Percentiles rank a stretch among this genome's conserved stretches.
These are phyloP conservation scores for Mechanitis mazaeus DNA, from an alignment of 2,888 invertebrate genomes.

Conservation along the genomic window DNA sequence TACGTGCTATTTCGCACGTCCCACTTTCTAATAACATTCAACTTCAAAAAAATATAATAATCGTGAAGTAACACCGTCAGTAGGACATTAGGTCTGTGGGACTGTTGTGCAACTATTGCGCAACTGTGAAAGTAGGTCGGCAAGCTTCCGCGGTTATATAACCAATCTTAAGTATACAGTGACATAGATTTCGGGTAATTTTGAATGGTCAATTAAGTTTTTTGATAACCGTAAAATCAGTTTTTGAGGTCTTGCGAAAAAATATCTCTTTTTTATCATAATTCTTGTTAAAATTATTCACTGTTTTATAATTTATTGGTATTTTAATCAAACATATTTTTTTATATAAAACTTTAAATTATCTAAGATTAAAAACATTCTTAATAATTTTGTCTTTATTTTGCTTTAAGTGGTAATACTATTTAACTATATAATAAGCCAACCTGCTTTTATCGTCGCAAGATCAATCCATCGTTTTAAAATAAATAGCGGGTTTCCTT, in stretches of 20 bases:
- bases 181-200: constrained; percentile 45
- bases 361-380: too few relatives aligned
- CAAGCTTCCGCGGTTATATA: constrained; percentile 65
- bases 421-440: too few relatives aligned
- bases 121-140: constrained; percentile 71
- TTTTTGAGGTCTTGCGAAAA: not conserved
- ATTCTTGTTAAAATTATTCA: too few relatives aligned
- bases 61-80: constrained; percentile 57
- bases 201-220: constrained; percentile 16
- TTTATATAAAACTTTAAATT: too few relatives aligned
- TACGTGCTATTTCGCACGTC: constrained; percentile 62
- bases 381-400: too few relatives aligned
- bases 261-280: too few relatives aligned
- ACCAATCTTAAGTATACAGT: constrained; percentile 45
- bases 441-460: too few relatives aligned
- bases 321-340: not conserved
- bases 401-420: too few relatives aligned
- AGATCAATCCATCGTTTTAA: too few relatives aligned
- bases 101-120: constrained; percentile 62
- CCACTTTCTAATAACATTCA: constrained; percentile 69
- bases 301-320: not conserved
- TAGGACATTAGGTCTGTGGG: constrained; percentile 72
- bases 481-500: too few relatives aligned
- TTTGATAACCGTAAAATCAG: constrained; percentile 15
- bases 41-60: constrained; percentile 54